Evolutionary conservation across 2,113 vertebrate genomes (phyloP), one percentile per base, ranked within the genome.

Genomic region (Hippocampus mohnikei): DNA sequence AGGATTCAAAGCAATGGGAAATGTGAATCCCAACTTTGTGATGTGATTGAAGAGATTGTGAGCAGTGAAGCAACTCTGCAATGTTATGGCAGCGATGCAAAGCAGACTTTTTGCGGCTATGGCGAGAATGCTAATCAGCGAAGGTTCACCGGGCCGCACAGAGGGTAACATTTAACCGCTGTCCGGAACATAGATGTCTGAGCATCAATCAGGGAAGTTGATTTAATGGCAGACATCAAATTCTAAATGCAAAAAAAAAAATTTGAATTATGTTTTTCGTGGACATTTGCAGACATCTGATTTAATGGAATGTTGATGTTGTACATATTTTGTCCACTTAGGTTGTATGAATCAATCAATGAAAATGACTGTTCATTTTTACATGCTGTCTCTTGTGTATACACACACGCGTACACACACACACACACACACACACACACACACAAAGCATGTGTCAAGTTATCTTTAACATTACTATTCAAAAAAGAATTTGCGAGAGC

Each of bases 11-110:
- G 63, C 42, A 65, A 33, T 33, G 58, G 23, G 58, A 60, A 25
- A 16, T 65, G 23, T 46, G 23, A 16, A 48, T 27, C 15, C 13
- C 4, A 16, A 46, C 62, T 25, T 42, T 42, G 12, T 46, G 62
- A 65, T 18, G 62, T 65, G 41, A 44, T 44, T 65, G 23, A 46
- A 44, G 42, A 46, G 41, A 65, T 46, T 46, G 63, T 27, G 63
- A n/a, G 10, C 63, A 65, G 23, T 20, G 63, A 65, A 18, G 63
- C 23, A 46, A 65, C 63, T 65, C 15, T n/a, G 23, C 37, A n/a
- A n/a, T 15, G 41, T 64, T 23, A 44, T 25, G 40, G 13, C 63
- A 16, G 41, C 1, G 20, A 65, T 65, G 41, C 41, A 65, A 46
- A 46, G n/a, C 12, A 18, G 42, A 65, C 16, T 27, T 65, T 65